These are phyloP conservation scores for Sebastes goodei DNA, from an alignment of 2,797 vertebrate genomes.

Conservation along the genomic window DNA sequence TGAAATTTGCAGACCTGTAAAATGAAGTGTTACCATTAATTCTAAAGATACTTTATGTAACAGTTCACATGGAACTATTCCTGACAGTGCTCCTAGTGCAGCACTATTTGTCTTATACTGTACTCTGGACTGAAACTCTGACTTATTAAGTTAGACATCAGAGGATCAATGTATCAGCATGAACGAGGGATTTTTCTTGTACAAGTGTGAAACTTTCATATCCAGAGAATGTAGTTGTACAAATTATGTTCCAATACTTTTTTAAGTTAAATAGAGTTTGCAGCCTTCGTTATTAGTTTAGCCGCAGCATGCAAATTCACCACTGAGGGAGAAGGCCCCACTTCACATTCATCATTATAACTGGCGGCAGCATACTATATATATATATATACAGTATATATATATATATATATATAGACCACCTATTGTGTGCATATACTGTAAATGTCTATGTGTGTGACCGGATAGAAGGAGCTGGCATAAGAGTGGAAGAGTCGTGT, in stretches of 20 bases:
- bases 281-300: constrained; percentile 45
- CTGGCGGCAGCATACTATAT: neutral
- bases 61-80: neutral
- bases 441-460: neutral
- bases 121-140: neutral
- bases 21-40: neutral
- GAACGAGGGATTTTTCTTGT: neutral
- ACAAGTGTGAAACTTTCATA: constrained; percentile 12
- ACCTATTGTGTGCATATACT: constrained; percentile 1
- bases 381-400: neutral
- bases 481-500: neutral
- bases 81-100: neutral
- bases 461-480: neutral
- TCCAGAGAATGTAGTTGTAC: neutral
- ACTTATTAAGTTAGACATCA: neutral
- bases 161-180: neutral
- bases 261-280: constrained; percentile 35
- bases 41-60: neutral
- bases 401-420: neutral
- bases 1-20: too few species aligned
- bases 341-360: constrained; percentile 37
- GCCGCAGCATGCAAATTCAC: constrained; percentile 22
- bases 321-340: neutral
- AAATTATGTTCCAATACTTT: neutral
- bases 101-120: neutral